Base-by-base conservation (phyloP, 1,140 invertebrate genomes). In the Cherax destructor region DNA sequence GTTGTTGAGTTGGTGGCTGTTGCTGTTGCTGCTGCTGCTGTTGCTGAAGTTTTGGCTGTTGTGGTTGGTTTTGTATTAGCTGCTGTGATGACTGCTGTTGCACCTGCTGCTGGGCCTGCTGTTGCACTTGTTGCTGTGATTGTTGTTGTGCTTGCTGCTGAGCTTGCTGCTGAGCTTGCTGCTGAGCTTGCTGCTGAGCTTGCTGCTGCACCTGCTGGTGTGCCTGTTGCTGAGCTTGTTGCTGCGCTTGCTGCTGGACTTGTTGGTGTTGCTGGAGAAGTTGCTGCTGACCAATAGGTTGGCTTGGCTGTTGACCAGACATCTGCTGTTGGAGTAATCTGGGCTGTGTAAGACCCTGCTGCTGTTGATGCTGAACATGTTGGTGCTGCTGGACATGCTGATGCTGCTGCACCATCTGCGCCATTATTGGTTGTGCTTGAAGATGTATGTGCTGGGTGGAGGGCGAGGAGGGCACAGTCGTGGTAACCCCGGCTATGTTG, bases 161-260 rank as follows among this genome's bases (percentile, higher is more conserved):
- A n/a, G 24, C 61, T 18, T 86, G 87, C n/a, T 81, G 78, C 61
- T 81, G 85, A 16, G 65, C 69, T 30, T 86, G 78, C 6, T 76
- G 78, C 11, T 69, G 47, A 52, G 41, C 61, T 49, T 89, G 87
- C 47, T 89, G 87, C 79, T 83, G 79, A 13, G 49, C 61, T 74
- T 89, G 87, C 30, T 89, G 87, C 49, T 89, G 87, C 59, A 61
- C 65, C 49, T 89, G 87, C 16, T 89, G 87, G 47, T 89, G 87
- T 74, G 78, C 59, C 65, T 83, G 79, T 21, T 52, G 74, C 30
- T 89, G 87, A 7, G 61, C 30, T 61, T 77, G 78, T 9, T 83
- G 78, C 59, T 83, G 87, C n/a, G 52, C 61, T 41, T 83, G 87
- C 47, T 88, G 86, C 49, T 47, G 61, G 3, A 16, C 30, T 74